Percentiles rank a stretch among this genome's conserved stretches.
Evolutionary conservation across 2,113 vertebrate species (phyloP).

Genomic region (Pungitius pungitius): DNA sequence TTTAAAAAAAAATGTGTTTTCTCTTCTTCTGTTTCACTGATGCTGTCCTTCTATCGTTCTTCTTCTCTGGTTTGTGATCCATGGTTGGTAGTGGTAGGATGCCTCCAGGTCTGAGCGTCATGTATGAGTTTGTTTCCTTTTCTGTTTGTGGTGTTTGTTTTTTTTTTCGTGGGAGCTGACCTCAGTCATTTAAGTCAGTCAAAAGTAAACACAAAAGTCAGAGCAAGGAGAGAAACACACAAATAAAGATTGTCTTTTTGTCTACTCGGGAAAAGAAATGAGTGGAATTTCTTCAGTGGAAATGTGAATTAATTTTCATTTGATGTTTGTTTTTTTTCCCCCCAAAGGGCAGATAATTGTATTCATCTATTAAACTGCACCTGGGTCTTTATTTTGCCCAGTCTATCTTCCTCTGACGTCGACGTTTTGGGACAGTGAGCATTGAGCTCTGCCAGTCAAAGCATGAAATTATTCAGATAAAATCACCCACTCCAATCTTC

Average conservation of each 20-base stretch:
- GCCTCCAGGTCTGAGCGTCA: constrained; percentile 73
- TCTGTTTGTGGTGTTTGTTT: constrained; percentile 70
- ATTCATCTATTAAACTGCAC: constrained; percentile 39
- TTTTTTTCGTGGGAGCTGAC: constrained; percentile 57
- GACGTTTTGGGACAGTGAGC: constrained; percentile 40
- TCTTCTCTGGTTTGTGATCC: constrained; percentile 74
- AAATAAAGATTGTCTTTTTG: constrained; percentile 82
- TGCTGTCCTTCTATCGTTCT: constrained; percentile 68
- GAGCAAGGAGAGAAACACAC: constrained; percentile 77
- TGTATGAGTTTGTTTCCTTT: constrained; percentile 75
- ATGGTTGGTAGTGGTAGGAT: constrained; percentile 74
- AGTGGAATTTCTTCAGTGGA: constrained; percentile 60
- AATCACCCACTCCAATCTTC: constrained; percentile 69
- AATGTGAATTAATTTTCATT: constrained; percentile 53
- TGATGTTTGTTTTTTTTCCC: background rate
- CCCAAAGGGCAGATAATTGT: constrained; percentile 45
- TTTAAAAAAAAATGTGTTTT: constrained; percentile 66
- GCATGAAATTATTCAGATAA: constrained; percentile 78
- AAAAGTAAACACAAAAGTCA: constrained; percentile 71
- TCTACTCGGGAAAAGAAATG: constrained; percentile 66
- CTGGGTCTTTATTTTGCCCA: constrained; percentile 46
- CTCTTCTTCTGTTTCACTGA: constrained; percentile 76
- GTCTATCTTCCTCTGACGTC: constrained; percentile 57
- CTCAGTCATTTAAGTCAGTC: constrained; percentile 66
- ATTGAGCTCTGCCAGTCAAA: constrained; percentile 71